These are phyloP conservation scores for Pseudopleuronectes americanus DNA, from an alignment of 2,797 vertebrate genomes.

Conservation along the genomic window DNA sequence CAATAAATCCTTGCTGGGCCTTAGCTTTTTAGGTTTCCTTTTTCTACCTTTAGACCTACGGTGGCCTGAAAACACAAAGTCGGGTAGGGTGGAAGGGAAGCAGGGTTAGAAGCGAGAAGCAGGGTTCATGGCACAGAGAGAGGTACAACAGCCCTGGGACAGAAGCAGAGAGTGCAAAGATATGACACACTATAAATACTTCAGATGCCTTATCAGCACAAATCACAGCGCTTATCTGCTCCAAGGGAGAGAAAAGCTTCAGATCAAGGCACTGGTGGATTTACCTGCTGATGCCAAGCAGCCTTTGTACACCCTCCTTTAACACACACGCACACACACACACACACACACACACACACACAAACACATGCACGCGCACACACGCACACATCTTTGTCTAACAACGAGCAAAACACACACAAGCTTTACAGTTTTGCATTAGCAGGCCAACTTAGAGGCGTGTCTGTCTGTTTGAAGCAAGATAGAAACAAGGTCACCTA, in stretches of 20 bases:
- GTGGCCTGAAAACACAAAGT: slow-evolving; percentile 95
- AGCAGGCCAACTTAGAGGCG: slow-evolving; percentile 49
- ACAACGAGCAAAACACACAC: slow-evolving; percentile 40
- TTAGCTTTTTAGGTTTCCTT: slow-evolving; percentile 96
- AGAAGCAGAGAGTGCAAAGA: slow-evolving; percentile 73
- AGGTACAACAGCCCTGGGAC: slow-evolving; percentile 63
- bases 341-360: slow-evolving; percentile 32
- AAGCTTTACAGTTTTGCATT: slow-evolving; percentile 58
- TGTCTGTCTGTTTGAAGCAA: slow-evolving; percentile 48
- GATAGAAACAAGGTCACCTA: slow-evolving; percentile 52
- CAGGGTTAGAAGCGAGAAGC: slow-evolving; percentile 72
- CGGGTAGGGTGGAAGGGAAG: slow-evolving; percentile 68
- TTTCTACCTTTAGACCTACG: slow-evolving; percentile 97
- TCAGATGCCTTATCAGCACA: slow-evolving; percentile 83
- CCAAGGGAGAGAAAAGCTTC: slow-evolving; percentile 67
- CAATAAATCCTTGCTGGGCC: slow-evolving; percentile 87
- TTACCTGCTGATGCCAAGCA: slow-evolving; percentile 73
- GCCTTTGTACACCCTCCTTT: slow-evolving; percentile 73
- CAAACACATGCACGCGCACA: slow-evolving; percentile 29
- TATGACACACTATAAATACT: slow-evolving; percentile 83
- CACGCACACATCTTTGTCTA: slow-evolving; percentile 22
- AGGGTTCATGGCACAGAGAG: slow-evolving; percentile 69
- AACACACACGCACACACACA: slow-evolving; percentile 47
- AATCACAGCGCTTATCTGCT: slow-evolving; percentile 73
- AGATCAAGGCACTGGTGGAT: slow-evolving; percentile 69